These are phyloP conservation scores for Subacronicta megacephala DNA, from an alignment of 2,888 invertebrate genomes.

Conservation along the genomic window DNA sequence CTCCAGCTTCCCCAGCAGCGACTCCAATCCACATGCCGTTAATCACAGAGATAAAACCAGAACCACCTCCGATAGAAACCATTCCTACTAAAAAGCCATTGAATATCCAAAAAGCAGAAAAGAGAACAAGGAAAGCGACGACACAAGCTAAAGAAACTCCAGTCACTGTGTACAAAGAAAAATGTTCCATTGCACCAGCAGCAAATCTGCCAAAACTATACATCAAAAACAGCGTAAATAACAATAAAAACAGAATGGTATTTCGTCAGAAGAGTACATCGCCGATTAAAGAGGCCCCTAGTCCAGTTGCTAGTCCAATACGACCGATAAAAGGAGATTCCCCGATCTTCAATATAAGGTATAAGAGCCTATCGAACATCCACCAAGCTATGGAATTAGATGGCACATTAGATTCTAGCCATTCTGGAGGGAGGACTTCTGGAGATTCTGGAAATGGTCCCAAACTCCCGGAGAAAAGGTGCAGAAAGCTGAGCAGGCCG, in stretches of 20 bases:
- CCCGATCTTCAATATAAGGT: slow-evolving; percentile 93
- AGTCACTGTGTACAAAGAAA: slow-evolving; percentile 89
- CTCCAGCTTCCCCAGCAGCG: slow-evolving; percentile 88
- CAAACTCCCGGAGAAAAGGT: slow-evolving; percentile 95
- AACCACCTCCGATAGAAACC: slow-evolving; percentile 97
- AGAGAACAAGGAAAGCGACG: slow-evolving; percentile 92
- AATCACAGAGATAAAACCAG: slow-evolving; percentile 92
- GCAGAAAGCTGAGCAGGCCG: slow-evolving; percentile 94
- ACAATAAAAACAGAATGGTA: slow-evolving; percentile 90
- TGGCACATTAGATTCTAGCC: slow-evolving; percentile 96
- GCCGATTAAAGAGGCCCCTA: slow-evolving; percentile 92
- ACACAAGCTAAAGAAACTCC: slow-evolving; percentile 89
- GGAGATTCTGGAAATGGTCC: slow-evolving; percentile 94
- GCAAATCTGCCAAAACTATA: slow-evolving; percentile 93
- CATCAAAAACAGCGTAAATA: slow-evolving; percentile 93
- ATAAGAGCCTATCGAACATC: slow-evolving; percentile 92
- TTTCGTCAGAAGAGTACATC: slow-evolving; percentile 93
- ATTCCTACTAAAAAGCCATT: slow-evolving; percentile 95
- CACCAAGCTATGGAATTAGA: slow-evolving; percentile 93
- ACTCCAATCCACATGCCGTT: slow-evolving; percentile 89
- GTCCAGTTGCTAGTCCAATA: slow-evolving; percentile 88
- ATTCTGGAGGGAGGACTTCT: slow-evolving; percentile 96
- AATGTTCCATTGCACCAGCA: slow-evolving; percentile 87
- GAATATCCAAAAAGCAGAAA: slow-evolving; percentile 91
- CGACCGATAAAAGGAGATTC: slow-evolving; percentile 91